phyloP scores from a whole-genome alignment of 2,113 vertebrate genomes.

The Mixornis gularis region DNA sequence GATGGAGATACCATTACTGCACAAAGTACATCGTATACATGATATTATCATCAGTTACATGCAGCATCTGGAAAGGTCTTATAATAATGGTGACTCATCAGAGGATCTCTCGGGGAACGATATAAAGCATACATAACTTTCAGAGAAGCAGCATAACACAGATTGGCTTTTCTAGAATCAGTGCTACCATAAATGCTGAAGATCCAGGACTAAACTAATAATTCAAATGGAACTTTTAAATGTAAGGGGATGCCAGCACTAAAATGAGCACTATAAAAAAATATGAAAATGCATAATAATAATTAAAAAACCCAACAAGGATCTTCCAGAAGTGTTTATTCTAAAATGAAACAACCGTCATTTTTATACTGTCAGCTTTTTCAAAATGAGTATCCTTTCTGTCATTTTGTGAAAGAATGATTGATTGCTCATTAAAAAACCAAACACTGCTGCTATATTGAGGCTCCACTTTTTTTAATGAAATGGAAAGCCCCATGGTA shows the following conservation, averaged over 20 bases:
- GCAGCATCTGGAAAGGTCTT: neutral
- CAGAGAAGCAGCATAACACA: neutral
- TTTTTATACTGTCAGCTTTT: neutral
- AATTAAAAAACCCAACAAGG: neutral
- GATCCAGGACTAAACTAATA: neutral
- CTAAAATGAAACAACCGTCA: neutral
- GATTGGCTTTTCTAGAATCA: neutral
- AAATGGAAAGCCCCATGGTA: constrained; percentile 24
- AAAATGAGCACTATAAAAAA: neutral
- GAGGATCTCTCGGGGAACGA: neutral
- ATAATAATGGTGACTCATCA: neutral
- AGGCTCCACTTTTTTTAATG: neutral
- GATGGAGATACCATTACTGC: neutral
- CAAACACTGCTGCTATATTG: neutral
- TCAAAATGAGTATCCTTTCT: neutral
- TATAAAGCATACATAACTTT: neutral
- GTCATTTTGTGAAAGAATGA: neutral
- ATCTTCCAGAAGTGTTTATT: neutral
- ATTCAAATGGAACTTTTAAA: neutral
- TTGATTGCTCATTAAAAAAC: neutral
- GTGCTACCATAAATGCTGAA: neutral
- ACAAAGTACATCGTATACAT: neutral
- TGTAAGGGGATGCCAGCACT: neutral
- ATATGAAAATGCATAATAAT: neutral
- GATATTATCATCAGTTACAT: neutral